Conservation (phyloP, 2,888 invertebrate genomes). For the Escarpia spicata region DNA sequence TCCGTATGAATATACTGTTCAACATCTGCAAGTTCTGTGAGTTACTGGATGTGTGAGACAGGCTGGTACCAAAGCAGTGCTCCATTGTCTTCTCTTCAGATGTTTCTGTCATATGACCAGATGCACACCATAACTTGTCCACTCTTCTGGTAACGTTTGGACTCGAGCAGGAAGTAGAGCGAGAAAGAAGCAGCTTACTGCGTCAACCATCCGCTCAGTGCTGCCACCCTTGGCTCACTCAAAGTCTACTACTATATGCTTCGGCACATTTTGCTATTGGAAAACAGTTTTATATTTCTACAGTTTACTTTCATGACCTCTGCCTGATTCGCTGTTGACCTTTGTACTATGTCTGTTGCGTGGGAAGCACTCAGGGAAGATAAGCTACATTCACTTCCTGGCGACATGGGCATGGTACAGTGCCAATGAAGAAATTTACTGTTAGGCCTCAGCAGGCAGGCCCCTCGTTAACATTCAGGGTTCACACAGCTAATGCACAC, state of each 20-base stretch:
- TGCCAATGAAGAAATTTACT: background rate
- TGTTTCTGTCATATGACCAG: background rate
- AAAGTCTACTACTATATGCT: background rate
- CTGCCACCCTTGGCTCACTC: background rate
- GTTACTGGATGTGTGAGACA: background rate
- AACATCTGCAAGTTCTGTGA: background rate
- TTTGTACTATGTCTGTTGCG: background rate
- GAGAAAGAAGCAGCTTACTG: background rate
- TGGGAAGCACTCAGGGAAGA: constrained; percentile 1
- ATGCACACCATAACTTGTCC: background rate
- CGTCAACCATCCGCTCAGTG: background rate
- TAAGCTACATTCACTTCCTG: constrained; percentile 13
- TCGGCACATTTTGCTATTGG: background rate
- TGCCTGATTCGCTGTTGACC: background rate
- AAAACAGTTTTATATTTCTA: background rate
- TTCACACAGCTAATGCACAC: constrained; percentile 4
- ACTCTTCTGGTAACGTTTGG: background rate
- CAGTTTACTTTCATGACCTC: background rate
- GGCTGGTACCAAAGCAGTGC: background rate
- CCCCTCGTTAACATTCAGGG: background rate
- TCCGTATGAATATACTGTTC: background rate
- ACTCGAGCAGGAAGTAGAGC: background rate
- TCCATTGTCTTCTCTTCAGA: background rate
- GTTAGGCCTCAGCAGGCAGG: background rate
- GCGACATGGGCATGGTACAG: background rate